Percentiles rank a stretch among this genome's conserved stretches.
phyloP scores from a whole-genome alignment of 2,797 vertebrate genomes.

The Coranthus polyacanthus region DNA sequence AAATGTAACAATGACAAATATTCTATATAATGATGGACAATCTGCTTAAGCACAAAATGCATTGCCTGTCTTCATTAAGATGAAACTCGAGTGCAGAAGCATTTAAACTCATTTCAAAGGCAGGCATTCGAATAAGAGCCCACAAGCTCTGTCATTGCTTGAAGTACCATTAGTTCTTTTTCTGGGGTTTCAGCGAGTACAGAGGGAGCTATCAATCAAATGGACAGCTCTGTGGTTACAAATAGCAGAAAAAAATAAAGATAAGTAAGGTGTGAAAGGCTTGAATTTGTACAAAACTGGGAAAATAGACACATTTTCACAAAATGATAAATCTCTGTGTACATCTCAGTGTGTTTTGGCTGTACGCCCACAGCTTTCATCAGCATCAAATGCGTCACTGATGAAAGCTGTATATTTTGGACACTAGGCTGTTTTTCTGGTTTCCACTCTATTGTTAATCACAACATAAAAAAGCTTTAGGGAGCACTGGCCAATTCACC shows the following conservation, averaged over 20 bases:
- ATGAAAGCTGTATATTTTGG: slow-evolving; percentile 48
- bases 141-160: slow-evolving; percentile 28
- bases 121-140: slow-evolving; percentile 41
- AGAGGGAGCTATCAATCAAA: slow-evolving; percentile 66
- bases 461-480: slow-evolving; percentile 50
- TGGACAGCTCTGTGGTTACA: slow-evolving; percentile 49
- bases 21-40: neutral
- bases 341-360: slow-evolving; percentile 40
- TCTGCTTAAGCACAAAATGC: neutral
- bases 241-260: slow-evolving; percentile 62
- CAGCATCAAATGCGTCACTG: slow-evolving; percentile 57
- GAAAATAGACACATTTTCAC: slow-evolving; percentile 46
- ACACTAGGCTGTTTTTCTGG: slow-evolving; percentile 45
- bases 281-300: slow-evolving; percentile 42
- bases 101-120: slow-evolving; percentile 53
- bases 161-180: slow-evolving; percentile 49
- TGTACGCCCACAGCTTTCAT: slow-evolving; percentile 25
- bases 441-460: slow-evolving; percentile 58
- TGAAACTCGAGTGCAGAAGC: slow-evolving; percentile 5
- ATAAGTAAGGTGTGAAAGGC: slow-evolving; percentile 56
- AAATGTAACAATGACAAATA: neutral
- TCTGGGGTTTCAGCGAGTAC: slow-evolving; percentile 36
- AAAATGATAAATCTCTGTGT: slow-evolving; percentile 47
- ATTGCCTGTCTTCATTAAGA: slow-evolving; percentile 5
- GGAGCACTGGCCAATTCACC: slow-evolving; percentile 29